These are phyloP conservation scores for Metaphire vulgaris DNA, from an alignment of 1,140 invertebrate species.

Conservation along the genomic window DNA sequence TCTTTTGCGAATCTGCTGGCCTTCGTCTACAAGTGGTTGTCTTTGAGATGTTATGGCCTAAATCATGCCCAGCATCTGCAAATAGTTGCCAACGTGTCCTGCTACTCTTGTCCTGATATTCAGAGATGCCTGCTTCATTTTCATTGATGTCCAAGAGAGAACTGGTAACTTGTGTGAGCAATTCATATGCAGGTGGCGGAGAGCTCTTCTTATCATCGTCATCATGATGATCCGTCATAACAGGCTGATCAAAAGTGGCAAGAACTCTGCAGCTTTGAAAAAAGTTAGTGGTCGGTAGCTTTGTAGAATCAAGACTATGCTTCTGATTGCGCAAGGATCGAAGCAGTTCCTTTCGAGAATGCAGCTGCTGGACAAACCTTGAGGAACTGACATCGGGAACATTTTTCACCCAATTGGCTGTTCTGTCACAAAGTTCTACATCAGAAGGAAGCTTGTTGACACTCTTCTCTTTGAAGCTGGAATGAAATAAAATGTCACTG, in stretches of 20 bases:
- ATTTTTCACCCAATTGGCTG: conserved; percentile 10
- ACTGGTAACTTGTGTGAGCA: neutral
- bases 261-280: conserved; percentile 6
- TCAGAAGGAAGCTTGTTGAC: neutral
- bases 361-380: conserved; percentile 13
- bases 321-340: neutral
- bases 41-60: too few relatives aligned
- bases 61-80: too few relatives aligned
- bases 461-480: neutral
- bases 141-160: neutral
- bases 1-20: too few relatives aligned
- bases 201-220: too few relatives aligned
- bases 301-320: neutral
- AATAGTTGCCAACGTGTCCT: too few relatives aligned
- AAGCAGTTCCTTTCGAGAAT: conserved; percentile 18
- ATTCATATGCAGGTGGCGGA: too few relatives aligned
- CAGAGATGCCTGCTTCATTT: neutral
- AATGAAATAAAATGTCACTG: too few relatives aligned
- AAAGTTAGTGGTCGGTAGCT: neutral
- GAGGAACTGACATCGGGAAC: conserved; percentile 6
- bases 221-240: neutral
- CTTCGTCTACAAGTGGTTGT: too few relatives aligned
- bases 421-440: neutral
- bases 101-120: too few relatives aligned
- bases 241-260: conserved; percentile 12